Percentiles rank a stretch among this genome's conserved stretches.
Conservation (phyloP, 1,140 invertebrate species). For the Tetramorium alpestre region DNA sequence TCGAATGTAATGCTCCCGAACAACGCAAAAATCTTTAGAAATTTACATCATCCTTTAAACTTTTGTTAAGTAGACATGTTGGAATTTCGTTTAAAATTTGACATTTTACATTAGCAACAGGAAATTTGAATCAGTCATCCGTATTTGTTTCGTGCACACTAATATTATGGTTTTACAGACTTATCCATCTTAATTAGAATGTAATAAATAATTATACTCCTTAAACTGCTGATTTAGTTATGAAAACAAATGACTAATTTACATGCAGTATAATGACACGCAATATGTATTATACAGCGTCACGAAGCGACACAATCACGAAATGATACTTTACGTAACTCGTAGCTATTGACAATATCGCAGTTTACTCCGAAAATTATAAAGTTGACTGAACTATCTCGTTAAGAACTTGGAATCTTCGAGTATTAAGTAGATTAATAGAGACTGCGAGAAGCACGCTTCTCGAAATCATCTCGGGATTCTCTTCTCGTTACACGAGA, state of each 20-base stretch:
- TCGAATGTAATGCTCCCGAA: not conserved
- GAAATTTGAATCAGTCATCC: conserved; percentile 15
- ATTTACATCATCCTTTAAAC: not conserved
- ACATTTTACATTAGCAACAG: not conserved
- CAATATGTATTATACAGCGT: not conserved
- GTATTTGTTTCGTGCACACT: not conserved
- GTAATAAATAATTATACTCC: not conserved
- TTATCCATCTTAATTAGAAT: conserved; percentile 16
- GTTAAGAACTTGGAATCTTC: conserved; percentile 1
- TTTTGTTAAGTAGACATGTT: not conserved
- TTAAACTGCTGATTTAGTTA: not conserved
- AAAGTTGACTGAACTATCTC: conserved; percentile 21
- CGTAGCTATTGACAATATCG: conserved; percentile 32
- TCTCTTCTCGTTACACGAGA: not conserved
- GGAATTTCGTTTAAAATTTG: not conserved
- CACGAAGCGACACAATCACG: not conserved
- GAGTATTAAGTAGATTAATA: conserved; percentile 40
- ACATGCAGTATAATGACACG: not conserved
- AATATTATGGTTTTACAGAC: not conserved
- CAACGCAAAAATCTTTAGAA: not conserved
- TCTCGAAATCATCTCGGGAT: not conserved
- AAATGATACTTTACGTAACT: conserved; percentile 23
- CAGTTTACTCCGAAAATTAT: conserved; percentile 20
- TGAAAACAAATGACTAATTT: conserved; percentile 22
- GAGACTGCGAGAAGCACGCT: not conserved